phyloP scores from a whole-genome alignment of 2,797 vertebrate genomes.

The Hirundo rustica region DNA sequence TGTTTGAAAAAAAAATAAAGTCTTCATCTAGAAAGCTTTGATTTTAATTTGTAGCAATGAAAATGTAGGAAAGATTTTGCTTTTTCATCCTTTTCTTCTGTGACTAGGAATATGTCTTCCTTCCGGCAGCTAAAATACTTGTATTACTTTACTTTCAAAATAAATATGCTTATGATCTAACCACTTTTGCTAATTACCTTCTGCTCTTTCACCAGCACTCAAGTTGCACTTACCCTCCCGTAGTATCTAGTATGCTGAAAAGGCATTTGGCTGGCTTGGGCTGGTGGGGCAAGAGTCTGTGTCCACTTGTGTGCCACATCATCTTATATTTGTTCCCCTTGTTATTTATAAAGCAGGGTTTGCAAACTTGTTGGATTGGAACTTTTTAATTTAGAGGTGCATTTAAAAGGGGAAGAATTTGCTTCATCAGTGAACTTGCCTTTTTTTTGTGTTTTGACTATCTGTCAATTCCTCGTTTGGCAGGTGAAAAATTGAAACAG shows the following conservation, averaged over 20 bases:
- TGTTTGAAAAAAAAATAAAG: neutral
- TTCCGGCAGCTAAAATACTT: neutral
- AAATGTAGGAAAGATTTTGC: neutral
- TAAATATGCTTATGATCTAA: neutral
- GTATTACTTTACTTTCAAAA: slow-evolving; percentile 36
- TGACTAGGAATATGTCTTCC: neutral
- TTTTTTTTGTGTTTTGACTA: neutral
- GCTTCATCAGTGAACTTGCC: neutral
- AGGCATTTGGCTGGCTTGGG: neutral
- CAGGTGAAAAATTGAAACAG: neutral
- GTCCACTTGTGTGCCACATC: neutral
- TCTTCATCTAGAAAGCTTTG: slow-evolving; percentile 11
- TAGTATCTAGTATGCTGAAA: neutral
- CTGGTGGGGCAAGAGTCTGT: neutral
- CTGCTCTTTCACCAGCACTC: neutral
- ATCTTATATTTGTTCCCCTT: neutral
- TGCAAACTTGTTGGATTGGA: neutral
- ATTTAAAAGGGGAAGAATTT: neutral
- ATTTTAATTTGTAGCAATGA: slow-evolving; percentile 4
- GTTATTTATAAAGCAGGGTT: neutral
- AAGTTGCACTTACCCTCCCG: neutral
- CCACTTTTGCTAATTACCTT: neutral
- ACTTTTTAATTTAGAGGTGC: neutral
- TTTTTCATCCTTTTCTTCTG: slow-evolving; percentile 1
- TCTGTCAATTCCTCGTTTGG: neutral